These are phyloP conservation scores for Diabrotica balteata DNA, from an alignment of 2,888 invertebrate species.

Conservation along the genomic window DNA sequence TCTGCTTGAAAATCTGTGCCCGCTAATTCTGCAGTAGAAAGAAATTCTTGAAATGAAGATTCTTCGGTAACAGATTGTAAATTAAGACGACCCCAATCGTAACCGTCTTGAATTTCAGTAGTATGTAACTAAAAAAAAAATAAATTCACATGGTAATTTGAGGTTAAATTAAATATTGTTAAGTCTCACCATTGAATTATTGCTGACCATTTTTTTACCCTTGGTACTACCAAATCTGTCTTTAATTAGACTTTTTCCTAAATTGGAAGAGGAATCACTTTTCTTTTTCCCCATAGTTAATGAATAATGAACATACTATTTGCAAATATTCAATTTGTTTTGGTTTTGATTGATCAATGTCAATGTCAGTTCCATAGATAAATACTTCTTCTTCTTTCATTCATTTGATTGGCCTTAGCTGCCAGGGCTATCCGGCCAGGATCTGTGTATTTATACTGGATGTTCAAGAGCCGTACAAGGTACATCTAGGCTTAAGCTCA, in stretches of 20 bases:
- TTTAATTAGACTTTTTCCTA: constrained; percentile 78
- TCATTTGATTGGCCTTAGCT: too few species aligned
- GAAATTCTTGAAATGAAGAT: constrained; percentile 94
- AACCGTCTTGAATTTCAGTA: constrained; percentile 87
- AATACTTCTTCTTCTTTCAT: too few species aligned
- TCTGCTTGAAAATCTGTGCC: constrained; percentile 93
- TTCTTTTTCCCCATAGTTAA: constrained; percentile 65
- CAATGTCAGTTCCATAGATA: too few species aligned
- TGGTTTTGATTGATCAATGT: too few species aligned
- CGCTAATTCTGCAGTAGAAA: constrained; percentile 93
- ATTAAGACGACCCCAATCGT: constrained; percentile 89
- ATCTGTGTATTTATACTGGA: too few species aligned
- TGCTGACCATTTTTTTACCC: constrained; percentile 70
- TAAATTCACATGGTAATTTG: constrained; percentile 7
- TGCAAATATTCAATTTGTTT: too few species aligned
- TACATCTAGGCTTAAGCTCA: too few species aligned
- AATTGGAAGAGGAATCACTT: constrained; percentile 49
- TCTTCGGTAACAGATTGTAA: constrained; percentile 94
- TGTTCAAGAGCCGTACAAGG: too few species aligned
- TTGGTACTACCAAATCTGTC: constrained; percentile 74
- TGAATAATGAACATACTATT: too few species aligned
- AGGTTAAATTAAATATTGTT: constrained; percentile 28
- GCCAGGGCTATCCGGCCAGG: too few species aligned
- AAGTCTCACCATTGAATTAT: constrained; percentile 74
- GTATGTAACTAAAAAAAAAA: constrained; percentile 73